Evolutionary conservation across 2,797 vertebrate genomes (phyloP), one percentile per base, ranked within the genome.

Genomic region (Smutsia gigantea): DNA sequence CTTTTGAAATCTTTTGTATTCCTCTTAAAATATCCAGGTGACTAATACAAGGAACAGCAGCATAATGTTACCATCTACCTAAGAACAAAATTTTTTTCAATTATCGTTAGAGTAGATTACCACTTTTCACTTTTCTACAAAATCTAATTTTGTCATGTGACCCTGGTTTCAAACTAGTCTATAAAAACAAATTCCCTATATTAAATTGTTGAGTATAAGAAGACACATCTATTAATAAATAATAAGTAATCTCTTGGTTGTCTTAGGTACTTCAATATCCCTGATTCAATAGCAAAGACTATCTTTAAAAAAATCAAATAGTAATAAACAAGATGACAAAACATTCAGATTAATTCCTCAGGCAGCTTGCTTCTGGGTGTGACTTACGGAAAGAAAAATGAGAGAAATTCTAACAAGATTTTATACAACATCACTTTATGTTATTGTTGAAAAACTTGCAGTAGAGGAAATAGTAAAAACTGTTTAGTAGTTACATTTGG

Each of bases 131-230:
- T 89, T 87, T 82, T 77, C 55, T 57, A 34, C 83, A 93, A 90
- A 87, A 66, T 83, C 63, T 81, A 17, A 87, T 87, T 95, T 87
- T 93, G n/a, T n/a, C 55, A 77, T 87, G 57, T 78, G 77, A 90
- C 31, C 17, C 57, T 61, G 64, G 14, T 87, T 34, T 95, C 51
- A 63, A 82, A 75, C 81, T 87, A 72, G 29, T 59, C 55, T 51
- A 81, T 37, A 77, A 83, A 87, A 91, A 49, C 37, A 87, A 64
- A 71, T 77, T 82, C 71, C 27, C 10, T 90, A 19, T 61, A 59
- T 71, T 64, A 72, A 95, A 84, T 75, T 78, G 14, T 75, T 84
- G 55, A 66, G n/a, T 66, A 34, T 7, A 79, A 53, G 29, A 42
- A 29, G 37, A n/a, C 18, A 39, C 14, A 77, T 51, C 31, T 77